A percentile compares a stretch with the other conserved stretches of the same genome.
phyloP scores from a whole-genome alignment of 2,797 vertebrate species.

The Pogonophryne albipinna region DNA sequence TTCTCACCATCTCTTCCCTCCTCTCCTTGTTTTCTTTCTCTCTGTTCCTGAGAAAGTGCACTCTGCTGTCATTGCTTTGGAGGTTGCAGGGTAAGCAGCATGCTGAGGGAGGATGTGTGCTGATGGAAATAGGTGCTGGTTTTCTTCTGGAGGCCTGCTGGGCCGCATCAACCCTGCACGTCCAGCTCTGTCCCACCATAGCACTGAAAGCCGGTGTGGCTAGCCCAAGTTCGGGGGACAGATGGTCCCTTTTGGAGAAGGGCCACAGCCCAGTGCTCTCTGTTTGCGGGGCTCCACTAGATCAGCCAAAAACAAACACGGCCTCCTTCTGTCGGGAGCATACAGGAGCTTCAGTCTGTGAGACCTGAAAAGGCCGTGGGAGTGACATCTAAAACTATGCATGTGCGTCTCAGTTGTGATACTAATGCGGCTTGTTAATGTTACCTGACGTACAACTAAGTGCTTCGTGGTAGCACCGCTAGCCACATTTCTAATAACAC shows the following conservation, averaged over 20 bases:
- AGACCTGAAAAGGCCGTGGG: slow-evolving; percentile 40
- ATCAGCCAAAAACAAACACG: slow-evolving; percentile 78
- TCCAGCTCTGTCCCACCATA: slow-evolving; percentile 61
- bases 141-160: slow-evolving; percentile 77
- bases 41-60: slow-evolving; percentile 25
- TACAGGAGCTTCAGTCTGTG: slow-evolving; percentile 49
- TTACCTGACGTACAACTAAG: slow-evolving; percentile 27
- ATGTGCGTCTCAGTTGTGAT: slow-evolving; percentile 28
- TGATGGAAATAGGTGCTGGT: slow-evolving; percentile 77
- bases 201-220: slow-evolving; percentile 53
- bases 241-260: slow-evolving; percentile 84
- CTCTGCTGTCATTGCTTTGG: slow-evolving; percentile 57
- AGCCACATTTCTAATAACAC: slow-evolving; percentile 28
- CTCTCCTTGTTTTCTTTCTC: slow-evolving; percentile 23
- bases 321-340: slow-evolving; percentile 78
- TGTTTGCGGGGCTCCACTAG: slow-evolving; percentile 69
- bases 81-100: slow-evolving; percentile 51
- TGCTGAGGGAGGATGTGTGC: slow-evolving; percentile 55
- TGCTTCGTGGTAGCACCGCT: slow-evolving; percentile 14
- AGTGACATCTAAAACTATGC: slow-evolving; percentile 52
- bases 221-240: slow-evolving; percentile 73
- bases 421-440: slow-evolving; percentile 30
- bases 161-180: slow-evolving; percentile 72
- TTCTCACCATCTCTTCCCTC: slow-evolving; percentile 46
- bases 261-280: slow-evolving; percentile 75